These are phyloP conservation scores for Parascotia fuliginaria DNA, from an alignment of 2,888 invertebrate genomes.

Conservation along the genomic window DNA sequence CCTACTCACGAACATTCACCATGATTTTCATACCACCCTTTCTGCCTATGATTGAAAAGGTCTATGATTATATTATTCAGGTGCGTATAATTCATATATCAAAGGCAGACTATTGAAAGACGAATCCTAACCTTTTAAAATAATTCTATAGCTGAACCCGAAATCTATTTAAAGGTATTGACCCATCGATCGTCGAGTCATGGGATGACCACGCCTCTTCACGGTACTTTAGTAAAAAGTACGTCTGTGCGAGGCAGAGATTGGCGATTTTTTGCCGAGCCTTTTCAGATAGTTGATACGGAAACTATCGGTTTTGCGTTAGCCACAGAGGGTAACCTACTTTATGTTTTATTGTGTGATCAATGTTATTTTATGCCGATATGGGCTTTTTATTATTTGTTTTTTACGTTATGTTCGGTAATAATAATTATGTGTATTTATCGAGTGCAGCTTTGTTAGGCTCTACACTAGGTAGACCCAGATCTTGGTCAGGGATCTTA, in stretches of 20 bases:
- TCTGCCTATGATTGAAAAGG: slow-evolving; percentile 15
- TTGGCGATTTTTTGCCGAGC: slow-evolving; percentile 29
- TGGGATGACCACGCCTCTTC: slow-evolving; percentile 51
- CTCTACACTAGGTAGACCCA: too few relatives aligned
- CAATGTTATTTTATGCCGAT: not conserved
- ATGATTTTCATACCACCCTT: slow-evolving; percentile 13
- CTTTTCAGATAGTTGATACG: slow-evolving; percentile 27
- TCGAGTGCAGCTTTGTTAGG: too few relatives aligned
- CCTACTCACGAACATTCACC: not conserved
- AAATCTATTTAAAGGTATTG: slow-evolving; percentile 31
- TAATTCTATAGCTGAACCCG: slow-evolving; percentile 23
- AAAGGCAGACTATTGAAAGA: slow-evolving; percentile 18
- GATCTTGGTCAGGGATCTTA: too few relatives aligned
- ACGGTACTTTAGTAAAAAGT: slow-evolving; percentile 54
- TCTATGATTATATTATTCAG: slow-evolving; percentile 27
- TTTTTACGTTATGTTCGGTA: too few relatives aligned
- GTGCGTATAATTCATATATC: slow-evolving; percentile 24
- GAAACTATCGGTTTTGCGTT: slow-evolving; percentile 25
- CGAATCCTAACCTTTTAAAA: slow-evolving; percentile 30
- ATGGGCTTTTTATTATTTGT: not conserved
- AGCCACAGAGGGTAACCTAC: slow-evolving; percentile 9
- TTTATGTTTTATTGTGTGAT: not conserved
- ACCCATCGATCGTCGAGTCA: slow-evolving; percentile 34
- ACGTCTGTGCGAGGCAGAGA: slow-evolving; percentile 16
- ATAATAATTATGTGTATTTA: too few relatives aligned